A percentile compares a stretch with the other conserved stretches of the same genome.
Conservation (phyloP, 2,113 vertebrate genomes). For the Prietella phreatophila region DNA sequence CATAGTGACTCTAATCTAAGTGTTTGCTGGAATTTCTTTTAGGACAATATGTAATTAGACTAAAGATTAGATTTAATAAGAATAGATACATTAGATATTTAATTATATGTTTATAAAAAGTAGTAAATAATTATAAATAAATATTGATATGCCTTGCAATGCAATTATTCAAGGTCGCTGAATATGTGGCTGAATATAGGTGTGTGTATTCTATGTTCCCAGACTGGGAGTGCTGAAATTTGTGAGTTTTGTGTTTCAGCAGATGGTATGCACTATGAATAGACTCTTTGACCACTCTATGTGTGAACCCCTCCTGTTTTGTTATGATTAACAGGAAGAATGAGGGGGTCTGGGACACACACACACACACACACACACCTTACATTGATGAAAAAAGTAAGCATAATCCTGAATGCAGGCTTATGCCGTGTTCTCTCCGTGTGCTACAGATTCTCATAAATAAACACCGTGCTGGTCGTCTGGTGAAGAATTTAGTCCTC, state of each 20-base stretch:
- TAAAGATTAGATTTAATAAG: neutral
- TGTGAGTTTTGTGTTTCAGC: slow-evolving; percentile 48
- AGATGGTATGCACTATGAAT: slow-evolving; percentile 51
- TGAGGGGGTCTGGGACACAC: slow-evolving; percentile 44
- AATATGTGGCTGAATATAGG: neutral
- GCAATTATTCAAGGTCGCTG: neutral
- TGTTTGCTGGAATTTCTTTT: neutral
- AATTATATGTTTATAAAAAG: neutral
- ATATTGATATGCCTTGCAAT: neutral
- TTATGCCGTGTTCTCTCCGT: neutral
- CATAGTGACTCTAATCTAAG: neutral
- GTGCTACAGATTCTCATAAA: neutral
- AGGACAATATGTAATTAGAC: neutral
- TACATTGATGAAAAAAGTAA: neutral
- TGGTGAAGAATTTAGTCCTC: no score
- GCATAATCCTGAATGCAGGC: neutral
- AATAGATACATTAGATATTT: neutral
- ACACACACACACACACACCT: slow-evolving; percentile 9
- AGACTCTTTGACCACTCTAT: slow-evolving; percentile 56
- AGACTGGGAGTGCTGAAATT: slow-evolving; percentile 32
- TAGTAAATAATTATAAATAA: neutral
- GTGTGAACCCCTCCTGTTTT: slow-evolving; percentile 55
- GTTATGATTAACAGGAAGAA: slow-evolving; percentile 58
- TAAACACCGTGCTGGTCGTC: neutral
- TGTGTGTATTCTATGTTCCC: slow-evolving; percentile 20